Conservation (phyloP, 2,113 vertebrate species). For the Suncus etruscus region DNA sequence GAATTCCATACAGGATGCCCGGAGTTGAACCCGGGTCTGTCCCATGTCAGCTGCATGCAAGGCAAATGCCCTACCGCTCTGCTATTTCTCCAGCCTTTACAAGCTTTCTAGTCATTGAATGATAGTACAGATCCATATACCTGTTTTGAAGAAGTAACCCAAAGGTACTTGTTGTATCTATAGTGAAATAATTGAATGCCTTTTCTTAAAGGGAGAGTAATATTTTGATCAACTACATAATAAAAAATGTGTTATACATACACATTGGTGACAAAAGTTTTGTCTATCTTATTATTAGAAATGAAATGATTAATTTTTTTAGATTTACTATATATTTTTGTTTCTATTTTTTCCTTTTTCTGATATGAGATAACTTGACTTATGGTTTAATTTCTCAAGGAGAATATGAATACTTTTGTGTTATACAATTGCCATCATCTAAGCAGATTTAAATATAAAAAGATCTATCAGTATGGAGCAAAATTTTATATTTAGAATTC, state of each 20-base stretch:
- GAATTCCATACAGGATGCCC: too few species aligned
- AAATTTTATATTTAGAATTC: slow-evolving; percentile 25
- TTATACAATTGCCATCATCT: background rate
- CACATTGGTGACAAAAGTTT: background rate
- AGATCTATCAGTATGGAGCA: background rate
- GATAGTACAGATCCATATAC: background rate
- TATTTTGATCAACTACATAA: background rate
- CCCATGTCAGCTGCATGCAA: too few species aligned
- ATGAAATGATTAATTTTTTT: background rate
- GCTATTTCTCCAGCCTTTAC: background rate
- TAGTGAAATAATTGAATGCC: slow-evolving; percentile 6
- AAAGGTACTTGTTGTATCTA: background rate
- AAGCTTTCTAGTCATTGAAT: background rate
- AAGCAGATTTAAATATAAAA: slow-evolving; percentile 38
- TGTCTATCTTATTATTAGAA: slow-evolving; percentile 32
- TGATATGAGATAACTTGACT: background rate
- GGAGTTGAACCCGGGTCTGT: too few species aligned
- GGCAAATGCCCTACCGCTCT: too few species aligned
- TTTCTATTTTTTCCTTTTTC: background rate
- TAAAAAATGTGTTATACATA: background rate
- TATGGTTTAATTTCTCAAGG: too few species aligned
- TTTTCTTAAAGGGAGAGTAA: background rate
- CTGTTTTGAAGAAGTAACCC: slow-evolving; percentile 30
- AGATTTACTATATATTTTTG: background rate
- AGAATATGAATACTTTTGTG: background rate